Percentiles rank a stretch among this genome's conserved stretches.
Evolutionary conservation across 2,113 vertebrate genomes (phyloP).

Genomic region (Onychorhynchus coronatus): DNA sequence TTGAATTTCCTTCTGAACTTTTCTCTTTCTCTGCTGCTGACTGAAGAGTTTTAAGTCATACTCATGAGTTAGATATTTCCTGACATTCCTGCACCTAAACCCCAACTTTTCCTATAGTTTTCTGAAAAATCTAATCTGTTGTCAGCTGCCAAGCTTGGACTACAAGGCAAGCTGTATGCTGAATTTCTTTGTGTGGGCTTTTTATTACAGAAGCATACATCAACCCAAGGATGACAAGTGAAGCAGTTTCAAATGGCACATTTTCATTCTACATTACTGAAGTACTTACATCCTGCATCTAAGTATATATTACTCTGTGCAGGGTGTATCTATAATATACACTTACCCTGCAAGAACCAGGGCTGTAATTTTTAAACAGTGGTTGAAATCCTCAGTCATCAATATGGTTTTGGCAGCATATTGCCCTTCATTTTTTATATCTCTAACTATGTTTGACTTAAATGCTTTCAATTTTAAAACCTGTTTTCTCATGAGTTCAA

Average conservation of each 20-base stretch:
- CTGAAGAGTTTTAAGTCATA: not conserved
- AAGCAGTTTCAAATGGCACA: conserved; percentile 9
- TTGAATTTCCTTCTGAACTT: not conserved
- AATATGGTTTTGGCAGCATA: conserved; percentile 5
- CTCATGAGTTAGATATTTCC: not conserved
- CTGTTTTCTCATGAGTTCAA: not conserved
- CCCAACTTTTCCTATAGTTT: not conserved
- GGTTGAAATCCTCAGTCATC: not conserved
- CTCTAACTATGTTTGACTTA: conserved; percentile 1
- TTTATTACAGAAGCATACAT: not conserved
- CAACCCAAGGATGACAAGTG: not conserved
- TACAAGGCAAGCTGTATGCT: not conserved
- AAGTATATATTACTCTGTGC: not conserved
- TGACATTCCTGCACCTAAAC: not conserved
- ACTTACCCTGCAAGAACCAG: not conserved
- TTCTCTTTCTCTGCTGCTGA: not conserved
- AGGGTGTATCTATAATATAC: not conserved
- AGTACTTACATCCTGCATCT: not conserved
- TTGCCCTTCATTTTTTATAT: conserved; percentile 16
- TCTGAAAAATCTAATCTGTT: not conserved
- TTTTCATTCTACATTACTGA: conserved; percentile 25
- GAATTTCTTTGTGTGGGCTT: not conserved
- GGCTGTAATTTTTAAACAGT: not conserved
- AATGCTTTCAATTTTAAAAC: conserved; percentile 12
- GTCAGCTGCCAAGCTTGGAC: not conserved